phyloP scores from a whole-genome alignment of 2,113 vertebrate species.

The Pteropus alecto region DNA sequence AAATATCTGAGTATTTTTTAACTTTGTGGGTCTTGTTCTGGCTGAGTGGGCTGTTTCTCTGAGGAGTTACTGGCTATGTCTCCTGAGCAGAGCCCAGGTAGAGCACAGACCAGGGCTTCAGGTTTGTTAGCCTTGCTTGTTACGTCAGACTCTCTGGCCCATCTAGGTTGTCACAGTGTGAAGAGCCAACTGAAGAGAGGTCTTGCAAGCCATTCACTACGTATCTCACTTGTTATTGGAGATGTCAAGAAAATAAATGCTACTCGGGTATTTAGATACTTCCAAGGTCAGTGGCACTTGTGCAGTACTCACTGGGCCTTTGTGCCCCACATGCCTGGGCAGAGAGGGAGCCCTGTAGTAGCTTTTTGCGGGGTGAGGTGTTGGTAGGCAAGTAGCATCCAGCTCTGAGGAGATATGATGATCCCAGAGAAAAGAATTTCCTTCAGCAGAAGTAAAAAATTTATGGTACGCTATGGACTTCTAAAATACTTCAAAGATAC shows the following conservation, averaged over 20 bases:
- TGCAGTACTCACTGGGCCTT: not conserved
- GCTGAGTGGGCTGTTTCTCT: not conserved
- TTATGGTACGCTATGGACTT: not conserved
- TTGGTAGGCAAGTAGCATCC: not conserved
- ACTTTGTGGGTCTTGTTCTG: not conserved
- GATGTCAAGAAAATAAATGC: not conserved
- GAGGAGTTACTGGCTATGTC: not conserved
- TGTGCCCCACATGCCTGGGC: not conserved
- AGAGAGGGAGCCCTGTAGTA: not conserved
- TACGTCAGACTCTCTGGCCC: not conserved
- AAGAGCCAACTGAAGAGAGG: not conserved
- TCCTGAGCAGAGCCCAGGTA: not conserved
- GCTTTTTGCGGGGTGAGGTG: not conserved
- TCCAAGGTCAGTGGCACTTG: not conserved
- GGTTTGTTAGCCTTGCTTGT: not conserved
- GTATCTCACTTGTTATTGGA: not conserved
- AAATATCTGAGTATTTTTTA: not conserved
- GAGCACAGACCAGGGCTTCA: not conserved
- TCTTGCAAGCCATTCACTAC: not conserved
- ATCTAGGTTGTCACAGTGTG: not conserved
- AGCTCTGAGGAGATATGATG: not conserved
- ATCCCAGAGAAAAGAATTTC: not conserved
- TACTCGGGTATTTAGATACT: not conserved
- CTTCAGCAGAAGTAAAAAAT: not conserved
- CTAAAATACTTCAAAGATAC: not conserved